phyloP scores from a whole-genome alignment of 2,888 invertebrate species.

The Crocallis elinguaria region DNA sequence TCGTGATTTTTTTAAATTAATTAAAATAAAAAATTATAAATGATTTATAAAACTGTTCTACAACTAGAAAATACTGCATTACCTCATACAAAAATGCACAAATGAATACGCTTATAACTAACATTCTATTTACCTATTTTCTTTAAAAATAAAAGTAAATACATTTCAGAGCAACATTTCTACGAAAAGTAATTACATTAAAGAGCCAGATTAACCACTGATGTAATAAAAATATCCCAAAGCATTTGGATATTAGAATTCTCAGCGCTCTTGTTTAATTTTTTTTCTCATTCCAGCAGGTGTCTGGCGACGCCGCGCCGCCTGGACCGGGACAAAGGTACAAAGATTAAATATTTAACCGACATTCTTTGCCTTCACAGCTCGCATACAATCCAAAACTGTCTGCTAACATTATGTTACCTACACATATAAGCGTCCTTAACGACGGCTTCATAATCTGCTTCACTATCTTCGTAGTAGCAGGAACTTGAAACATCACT shows the following conservation, averaged over 20 bases:
- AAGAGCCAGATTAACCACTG: slow-evolving; percentile 5
- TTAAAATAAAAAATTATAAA: too few species aligned
- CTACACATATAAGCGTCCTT: slow-evolving; percentile 15
- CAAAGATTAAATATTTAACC: slow-evolving; percentile 48
- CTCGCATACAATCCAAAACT: slow-evolving; percentile 39
- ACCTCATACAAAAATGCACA: too few species aligned
- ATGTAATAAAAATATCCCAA: slow-evolving; percentile 8
- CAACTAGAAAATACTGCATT: too few species aligned
- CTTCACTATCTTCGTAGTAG: slow-evolving; percentile 30
- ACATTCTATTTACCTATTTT: too few species aligned
- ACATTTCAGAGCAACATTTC: too few species aligned
- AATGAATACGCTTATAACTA: too few species aligned
- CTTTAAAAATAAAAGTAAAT: background rate
- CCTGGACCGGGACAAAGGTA: slow-evolving; percentile 31
- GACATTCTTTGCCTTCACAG: slow-evolving; percentile 41
- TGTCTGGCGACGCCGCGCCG: slow-evolving; percentile 16
- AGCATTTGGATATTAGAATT: slow-evolving; percentile 19
- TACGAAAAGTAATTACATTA: background rate
- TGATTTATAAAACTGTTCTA: too few species aligned
- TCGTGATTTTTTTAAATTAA: too few species aligned
- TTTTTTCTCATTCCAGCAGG: slow-evolving; percentile 21
- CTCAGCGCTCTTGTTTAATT: slow-evolving; percentile 7
- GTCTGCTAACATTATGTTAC: slow-evolving; percentile 20
- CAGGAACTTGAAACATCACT: slow-evolving; percentile 33
- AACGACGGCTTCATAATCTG: slow-evolving; percentile 25